phyloP scores from a whole-genome alignment of 2,888 invertebrate species.

The Orgyia antiqua region DNA sequence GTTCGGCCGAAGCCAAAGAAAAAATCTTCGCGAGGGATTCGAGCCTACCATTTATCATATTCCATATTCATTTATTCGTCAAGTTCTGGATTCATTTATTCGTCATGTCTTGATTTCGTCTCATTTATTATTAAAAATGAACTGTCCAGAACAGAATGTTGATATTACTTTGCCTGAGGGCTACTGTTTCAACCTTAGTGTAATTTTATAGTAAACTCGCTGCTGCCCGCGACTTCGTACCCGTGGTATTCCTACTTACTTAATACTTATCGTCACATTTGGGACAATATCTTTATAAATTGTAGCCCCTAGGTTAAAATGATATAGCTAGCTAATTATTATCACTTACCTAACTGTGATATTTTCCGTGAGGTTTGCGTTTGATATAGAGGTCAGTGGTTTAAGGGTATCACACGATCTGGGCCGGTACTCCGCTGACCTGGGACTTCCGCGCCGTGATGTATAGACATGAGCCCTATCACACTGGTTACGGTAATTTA shows the following conservation, averaged over 20 bases:
- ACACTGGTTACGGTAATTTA: slow-evolving; percentile 33
- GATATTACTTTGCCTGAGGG: slow-evolving; percentile 61
- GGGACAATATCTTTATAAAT: too few relatives aligned
- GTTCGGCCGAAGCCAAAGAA: slow-evolving; percentile 75
- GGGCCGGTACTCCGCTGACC: slow-evolving; percentile 42
- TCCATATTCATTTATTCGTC: slow-evolving; percentile 80
- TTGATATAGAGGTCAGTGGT: slow-evolving; percentile 45
- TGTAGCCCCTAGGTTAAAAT: slow-evolving; percentile 30
- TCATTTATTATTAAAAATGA: slow-evolving; percentile 80
- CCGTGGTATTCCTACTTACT: too few relatives aligned
- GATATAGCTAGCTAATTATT: slow-evolving; percentile 11
- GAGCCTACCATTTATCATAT: slow-evolving; percentile 76
- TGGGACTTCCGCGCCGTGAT: slow-evolving; percentile 43
- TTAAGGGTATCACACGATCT: slow-evolving; percentile 41
- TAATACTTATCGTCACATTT: too few relatives aligned
- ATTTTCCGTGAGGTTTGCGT: slow-evolving; percentile 12
- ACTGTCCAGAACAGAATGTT: slow-evolving; percentile 73
- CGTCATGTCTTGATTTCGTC: slow-evolving; percentile 79
- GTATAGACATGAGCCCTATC: slow-evolving; percentile 45
- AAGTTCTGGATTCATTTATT: slow-evolving; percentile 80
- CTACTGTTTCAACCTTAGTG: slow-evolving; percentile 73
- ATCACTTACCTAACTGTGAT: slow-evolving; percentile 3
- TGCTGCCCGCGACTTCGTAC: slow-evolving; percentile 29
- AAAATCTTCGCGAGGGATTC: slow-evolving; percentile 76
- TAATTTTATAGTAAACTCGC: slow-evolving; percentile 73